Base-by-base conservation (phyloP, 2,113 vertebrate genomes). In the Ciconia stormi region DNA sequence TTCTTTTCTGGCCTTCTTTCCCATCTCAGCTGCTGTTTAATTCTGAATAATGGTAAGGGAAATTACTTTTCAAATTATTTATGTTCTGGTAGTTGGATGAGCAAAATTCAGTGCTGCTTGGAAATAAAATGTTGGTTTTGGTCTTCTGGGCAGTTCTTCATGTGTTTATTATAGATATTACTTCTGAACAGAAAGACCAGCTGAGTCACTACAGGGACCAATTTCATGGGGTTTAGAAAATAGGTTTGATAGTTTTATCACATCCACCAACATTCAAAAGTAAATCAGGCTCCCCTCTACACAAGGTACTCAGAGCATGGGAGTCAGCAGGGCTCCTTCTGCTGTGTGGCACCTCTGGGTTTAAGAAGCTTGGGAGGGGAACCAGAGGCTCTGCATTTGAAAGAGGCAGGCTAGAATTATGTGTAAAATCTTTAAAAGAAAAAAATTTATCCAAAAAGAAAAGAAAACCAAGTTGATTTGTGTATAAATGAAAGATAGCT, bases 221-320 rank as follows among this genome's bases (percentile, higher is more conserved):
- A 11, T 56, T 67, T 83, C 52, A 34, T 16, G 38, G 32, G 40
- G 21, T 67, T 70, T 46, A 69, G 63, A 83, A 81, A 81, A 67
- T 1, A 61, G 26, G 7, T 32, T 55, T 49, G 36, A 46, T 13
- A 17, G 26, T 44, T 93, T 76, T 63, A 84, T 78, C 86, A 59
- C 58, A 81, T 20, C 44, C 16, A 32, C 42, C 42, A 80, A 44
- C 20, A 58, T 20, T 63, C 38, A 52, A 32, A 86, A 82, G 46
- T 29, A 72, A 58, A 58, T 53, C 67, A 71, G 49, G 25, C 23
- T 76, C 38, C n/a, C 11, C 22, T 49, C 23, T 49, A 12, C 20
- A 67, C 11, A n/a, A n/a, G 25, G 18, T 26, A 4, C 32, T 62
- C 15, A 0, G 30, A 77, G 47, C 27, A 87, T 0, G 0, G 55